phyloP scores from a whole-genome alignment of 2,113 vertebrate genomes.

The Anser cygnoides region DNA sequence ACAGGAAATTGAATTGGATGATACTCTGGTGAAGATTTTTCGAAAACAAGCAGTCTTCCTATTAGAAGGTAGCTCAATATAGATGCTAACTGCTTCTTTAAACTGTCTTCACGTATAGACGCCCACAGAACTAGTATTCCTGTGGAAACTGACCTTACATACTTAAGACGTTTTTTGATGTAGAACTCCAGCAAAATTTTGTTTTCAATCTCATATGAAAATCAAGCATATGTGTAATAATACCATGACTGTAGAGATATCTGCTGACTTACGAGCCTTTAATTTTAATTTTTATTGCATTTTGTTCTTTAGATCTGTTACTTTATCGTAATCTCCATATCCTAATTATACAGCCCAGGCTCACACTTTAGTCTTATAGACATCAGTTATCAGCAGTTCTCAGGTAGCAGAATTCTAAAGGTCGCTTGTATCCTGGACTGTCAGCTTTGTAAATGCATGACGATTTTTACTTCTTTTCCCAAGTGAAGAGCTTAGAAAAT shows the following conservation, averaged over 20 bases:
- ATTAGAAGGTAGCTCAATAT: conserved; percentile 86
- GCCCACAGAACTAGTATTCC: background rate
- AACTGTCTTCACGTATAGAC: background rate
- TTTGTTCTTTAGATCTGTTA: background rate
- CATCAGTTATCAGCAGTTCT: background rate
- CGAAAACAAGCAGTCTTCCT: conserved; percentile 93
- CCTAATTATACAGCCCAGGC: background rate
- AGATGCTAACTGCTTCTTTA: conserved; percentile 34
- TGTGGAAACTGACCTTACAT: background rate
- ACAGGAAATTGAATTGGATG: conserved; percentile 90
- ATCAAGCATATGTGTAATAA: background rate
- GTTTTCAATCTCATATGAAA: background rate
- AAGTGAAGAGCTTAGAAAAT: background rate
- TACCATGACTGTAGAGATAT: background rate
- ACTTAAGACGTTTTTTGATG: background rate
- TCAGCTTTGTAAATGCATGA: background rate
- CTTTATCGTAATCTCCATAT: background rate
- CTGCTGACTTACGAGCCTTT: background rate
- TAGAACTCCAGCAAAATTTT: background rate
- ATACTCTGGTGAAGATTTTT: conserved; percentile 92
- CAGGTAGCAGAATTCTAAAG: background rate
- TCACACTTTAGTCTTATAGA: background rate
- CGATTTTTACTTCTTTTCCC: background rate
- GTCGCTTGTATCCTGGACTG: background rate
- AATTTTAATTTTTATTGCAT: background rate